These are phyloP conservation scores for Lophotriccus pileatus DNA, from an alignment of 2,797 vertebrate genomes.

Conservation along the genomic window DNA sequence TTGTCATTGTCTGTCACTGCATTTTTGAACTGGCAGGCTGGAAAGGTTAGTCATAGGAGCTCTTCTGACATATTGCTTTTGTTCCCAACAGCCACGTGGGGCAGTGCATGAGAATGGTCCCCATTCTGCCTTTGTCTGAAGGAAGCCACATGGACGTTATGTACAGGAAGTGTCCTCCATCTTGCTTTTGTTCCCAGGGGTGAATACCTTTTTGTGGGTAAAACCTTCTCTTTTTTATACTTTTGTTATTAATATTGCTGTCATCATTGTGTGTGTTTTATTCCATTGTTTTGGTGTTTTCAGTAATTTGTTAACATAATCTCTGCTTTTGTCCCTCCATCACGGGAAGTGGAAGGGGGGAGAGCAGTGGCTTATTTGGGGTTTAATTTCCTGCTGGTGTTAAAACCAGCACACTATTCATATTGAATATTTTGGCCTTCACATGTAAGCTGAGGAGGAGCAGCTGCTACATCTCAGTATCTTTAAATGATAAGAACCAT, in stretches of 20 bases:
- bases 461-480: not conserved
- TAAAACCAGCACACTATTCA: not conserved
- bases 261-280: not conserved
- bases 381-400: not conserved
- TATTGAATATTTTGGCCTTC: not conserved
- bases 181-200: not conserved
- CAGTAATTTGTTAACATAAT: not conserved
- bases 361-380: not conserved
- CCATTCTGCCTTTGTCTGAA: not conserved
- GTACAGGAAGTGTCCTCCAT: fast-evolving
- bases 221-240: not conserved
- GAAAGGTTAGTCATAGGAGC: not conserved
- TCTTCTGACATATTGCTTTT: not conserved
- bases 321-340: not conserved
- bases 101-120: fast-evolving
- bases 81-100: not conserved
- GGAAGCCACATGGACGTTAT: fast-evolving
- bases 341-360: not conserved
- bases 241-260: not conserved
- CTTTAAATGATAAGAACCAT: not conserved
- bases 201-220: not conserved
- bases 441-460: not conserved
- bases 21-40: not conserved
- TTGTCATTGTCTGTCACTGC: not conserved
- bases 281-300: not conserved